Conservation (phyloP, 2,888 invertebrate genomes). For the Hecatera dysodea region DNA sequence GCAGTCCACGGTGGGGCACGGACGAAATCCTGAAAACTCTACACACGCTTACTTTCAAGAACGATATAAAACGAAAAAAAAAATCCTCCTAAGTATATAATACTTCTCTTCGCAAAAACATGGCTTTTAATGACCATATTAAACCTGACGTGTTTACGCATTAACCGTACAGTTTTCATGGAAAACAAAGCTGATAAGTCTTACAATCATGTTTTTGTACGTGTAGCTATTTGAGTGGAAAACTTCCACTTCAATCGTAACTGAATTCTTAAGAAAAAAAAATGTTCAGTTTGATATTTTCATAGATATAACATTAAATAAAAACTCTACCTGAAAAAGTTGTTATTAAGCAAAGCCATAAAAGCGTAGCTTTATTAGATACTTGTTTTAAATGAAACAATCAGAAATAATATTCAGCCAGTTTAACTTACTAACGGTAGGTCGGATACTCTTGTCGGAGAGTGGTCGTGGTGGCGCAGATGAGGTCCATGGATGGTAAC, state of each 20-base stretch:
- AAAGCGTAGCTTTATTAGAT: too few species aligned
- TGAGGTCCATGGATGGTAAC: too few species aligned
- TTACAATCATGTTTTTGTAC: conserved; percentile 27
- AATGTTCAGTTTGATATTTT: too few species aligned
- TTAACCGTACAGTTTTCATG: conserved; percentile 47
- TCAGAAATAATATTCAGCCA: neutral
- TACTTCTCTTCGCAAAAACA: conserved; percentile 46
- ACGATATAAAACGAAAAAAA: conserved; percentile 20
- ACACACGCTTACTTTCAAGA: conserved; percentile 11
- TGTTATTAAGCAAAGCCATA: too few species aligned
- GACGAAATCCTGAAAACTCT: neutral
- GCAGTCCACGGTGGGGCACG: conserved; percentile 5
- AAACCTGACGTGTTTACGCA: conserved; percentile 48
- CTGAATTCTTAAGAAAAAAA: neutral
- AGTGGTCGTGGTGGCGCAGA: too few species aligned
- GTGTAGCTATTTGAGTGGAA: conserved; percentile 26
- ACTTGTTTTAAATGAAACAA: too few species aligned
- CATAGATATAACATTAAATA: too few species aligned
- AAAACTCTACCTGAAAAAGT: too few species aligned
- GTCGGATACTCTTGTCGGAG: too few species aligned
- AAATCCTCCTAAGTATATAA: conserved; percentile 22
- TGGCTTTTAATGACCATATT: conserved; percentile 53
- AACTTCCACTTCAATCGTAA: neutral
- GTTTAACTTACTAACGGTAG: neutral
- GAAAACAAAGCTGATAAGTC: conserved; percentile 52